A percentile compares a stretch with the other conserved stretches of the same genome.
Conservation (phyloP, 2,113 vertebrate genomes). For the Nycticebus coucang region DNA sequence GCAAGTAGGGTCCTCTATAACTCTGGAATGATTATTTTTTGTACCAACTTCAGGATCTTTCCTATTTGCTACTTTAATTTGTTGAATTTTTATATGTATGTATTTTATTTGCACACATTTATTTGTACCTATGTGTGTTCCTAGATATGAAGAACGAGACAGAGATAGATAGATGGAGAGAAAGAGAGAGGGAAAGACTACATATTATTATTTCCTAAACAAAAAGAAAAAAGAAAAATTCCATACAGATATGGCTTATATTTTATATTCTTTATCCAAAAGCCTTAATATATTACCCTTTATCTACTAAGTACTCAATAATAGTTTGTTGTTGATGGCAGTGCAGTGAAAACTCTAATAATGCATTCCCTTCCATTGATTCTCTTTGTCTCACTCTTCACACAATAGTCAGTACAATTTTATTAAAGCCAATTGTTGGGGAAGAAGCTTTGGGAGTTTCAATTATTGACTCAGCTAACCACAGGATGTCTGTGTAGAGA, state of each 20-base stretch:
- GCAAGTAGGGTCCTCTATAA: neutral
- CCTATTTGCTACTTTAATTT: neutral
- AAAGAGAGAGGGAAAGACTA: neutral
- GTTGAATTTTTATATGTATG: neutral
- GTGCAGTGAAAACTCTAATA: neutral
- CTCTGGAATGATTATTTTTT: neutral
- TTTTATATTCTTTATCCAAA: neutral
- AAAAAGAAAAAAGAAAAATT: neutral
- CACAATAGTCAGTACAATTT: neutral
- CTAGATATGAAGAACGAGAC: neutral
- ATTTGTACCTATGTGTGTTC: neutral
- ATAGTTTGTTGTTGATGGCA: neutral
- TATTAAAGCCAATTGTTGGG: slow-evolving; percentile 6
- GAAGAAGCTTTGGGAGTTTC: slow-evolving; percentile 51
- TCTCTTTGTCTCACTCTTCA: neutral
- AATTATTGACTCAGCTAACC: slow-evolving; percentile 53
- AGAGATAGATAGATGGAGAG: neutral
- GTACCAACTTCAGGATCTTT: neutral
- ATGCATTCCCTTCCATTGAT: neutral
- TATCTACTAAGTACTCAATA: neutral
- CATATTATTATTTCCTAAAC: neutral
- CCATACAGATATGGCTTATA: neutral
- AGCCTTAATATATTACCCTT: neutral
- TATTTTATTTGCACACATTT: neutral
- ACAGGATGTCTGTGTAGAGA: slow-evolving; percentile 48